These are phyloP conservation scores for Melinaea menophilus DNA, from an alignment of 2,888 invertebrate genomes.

Conservation along the genomic window DNA sequence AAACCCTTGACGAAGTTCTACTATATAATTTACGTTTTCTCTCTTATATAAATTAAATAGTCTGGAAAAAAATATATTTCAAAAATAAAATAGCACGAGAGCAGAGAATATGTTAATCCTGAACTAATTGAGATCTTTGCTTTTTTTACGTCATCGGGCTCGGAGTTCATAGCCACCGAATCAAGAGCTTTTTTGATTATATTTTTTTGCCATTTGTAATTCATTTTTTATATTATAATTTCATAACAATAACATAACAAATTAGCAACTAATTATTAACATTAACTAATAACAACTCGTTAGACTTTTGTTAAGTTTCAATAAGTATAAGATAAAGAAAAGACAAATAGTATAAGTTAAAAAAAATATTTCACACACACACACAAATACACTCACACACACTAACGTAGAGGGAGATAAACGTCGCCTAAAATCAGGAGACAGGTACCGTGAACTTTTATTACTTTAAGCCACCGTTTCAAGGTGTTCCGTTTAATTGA, in stretches of 20 bases:
- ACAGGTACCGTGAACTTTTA: slow-evolving; percentile 37
- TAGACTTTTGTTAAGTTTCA: too few relatives aligned
- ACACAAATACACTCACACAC: too few relatives aligned
- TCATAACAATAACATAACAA: too few relatives aligned
- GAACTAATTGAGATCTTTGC: slow-evolving; percentile 30
- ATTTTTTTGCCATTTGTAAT: slow-evolving; percentile 27
- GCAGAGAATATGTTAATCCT: slow-evolving; percentile 19
- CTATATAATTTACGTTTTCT: slow-evolving; percentile 9
- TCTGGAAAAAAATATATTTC: neutral
- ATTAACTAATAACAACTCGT: too few relatives aligned
- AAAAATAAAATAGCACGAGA: neutral
- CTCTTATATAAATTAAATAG: slow-evolving; percentile 1
- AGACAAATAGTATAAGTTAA: too few relatives aligned
- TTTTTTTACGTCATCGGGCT: slow-evolving; percentile 34
- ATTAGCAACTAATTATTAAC: too few relatives aligned
- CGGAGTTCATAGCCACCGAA: slow-evolving; percentile 27
- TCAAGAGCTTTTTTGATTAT: slow-evolving; percentile 19
- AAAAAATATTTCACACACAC: too few relatives aligned
- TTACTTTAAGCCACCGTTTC: slow-evolving; percentile 43
- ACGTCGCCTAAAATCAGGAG: slow-evolving; percentile 32
- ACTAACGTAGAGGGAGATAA: slow-evolving; percentile 20
- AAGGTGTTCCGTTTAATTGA: slow-evolving; percentile 48
- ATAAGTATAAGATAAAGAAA: too few relatives aligned
- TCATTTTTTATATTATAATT: slow-evolving; percentile 4
- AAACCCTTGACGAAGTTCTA: neutral